Evolutionary conservation across 2,888 invertebrate species (phyloP).

Genomic region (Xestia xanthographa): DNA sequence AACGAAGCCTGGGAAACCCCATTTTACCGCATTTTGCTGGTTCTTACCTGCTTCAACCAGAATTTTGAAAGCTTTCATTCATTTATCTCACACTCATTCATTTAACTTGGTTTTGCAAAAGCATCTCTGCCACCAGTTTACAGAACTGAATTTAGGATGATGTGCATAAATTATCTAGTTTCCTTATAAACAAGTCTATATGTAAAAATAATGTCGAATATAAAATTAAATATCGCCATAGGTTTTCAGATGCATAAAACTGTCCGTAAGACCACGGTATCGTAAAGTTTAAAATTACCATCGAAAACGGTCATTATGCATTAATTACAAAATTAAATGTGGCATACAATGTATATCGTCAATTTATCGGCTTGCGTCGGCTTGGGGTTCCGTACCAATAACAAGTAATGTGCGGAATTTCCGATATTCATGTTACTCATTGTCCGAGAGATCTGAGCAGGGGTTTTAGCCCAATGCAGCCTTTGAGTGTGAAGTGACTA

Average conservation of each 20-base stretch:
- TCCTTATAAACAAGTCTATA: slow-evolving; percentile 13
- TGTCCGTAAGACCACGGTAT: slow-evolving; percentile 40
- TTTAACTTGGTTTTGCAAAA: slow-evolving; percentile 57
- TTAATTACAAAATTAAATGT: slow-evolving; percentile 55
- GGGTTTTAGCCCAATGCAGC: slow-evolving; percentile 17
- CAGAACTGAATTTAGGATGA: slow-evolving; percentile 21
- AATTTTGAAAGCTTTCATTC: slow-evolving; percentile 62
- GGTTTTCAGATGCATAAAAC: slow-evolving; percentile 32
- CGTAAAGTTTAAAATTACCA: slow-evolving; percentile 37
- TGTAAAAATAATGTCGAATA: slow-evolving; percentile 31
- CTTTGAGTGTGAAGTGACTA: slow-evolving; percentile 24
- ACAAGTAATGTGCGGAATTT: slow-evolving; percentile 46
- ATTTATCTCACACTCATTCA: slow-evolving; percentile 55
- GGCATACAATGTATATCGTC: slow-evolving; percentile 58
- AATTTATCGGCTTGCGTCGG: slow-evolving; percentile 50
- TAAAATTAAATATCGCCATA: slow-evolving; percentile 26
- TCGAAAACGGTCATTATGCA: slow-evolving; percentile 36
- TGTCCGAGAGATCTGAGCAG: slow-evolving; percentile 17
- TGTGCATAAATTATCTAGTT: slow-evolving; percentile 19
- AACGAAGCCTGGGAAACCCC: slow-evolving; percentile 27
- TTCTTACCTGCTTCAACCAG: slow-evolving; percentile 47
- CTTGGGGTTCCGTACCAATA: slow-evolving; percentile 48
- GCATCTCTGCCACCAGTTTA: slow-evolving; percentile 18
- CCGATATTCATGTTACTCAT: slow-evolving; percentile 42
- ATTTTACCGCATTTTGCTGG: slow-evolving; percentile 45